Conservation (phyloP, 2,888 invertebrate genomes). For the Protonemura montana region DNA sequence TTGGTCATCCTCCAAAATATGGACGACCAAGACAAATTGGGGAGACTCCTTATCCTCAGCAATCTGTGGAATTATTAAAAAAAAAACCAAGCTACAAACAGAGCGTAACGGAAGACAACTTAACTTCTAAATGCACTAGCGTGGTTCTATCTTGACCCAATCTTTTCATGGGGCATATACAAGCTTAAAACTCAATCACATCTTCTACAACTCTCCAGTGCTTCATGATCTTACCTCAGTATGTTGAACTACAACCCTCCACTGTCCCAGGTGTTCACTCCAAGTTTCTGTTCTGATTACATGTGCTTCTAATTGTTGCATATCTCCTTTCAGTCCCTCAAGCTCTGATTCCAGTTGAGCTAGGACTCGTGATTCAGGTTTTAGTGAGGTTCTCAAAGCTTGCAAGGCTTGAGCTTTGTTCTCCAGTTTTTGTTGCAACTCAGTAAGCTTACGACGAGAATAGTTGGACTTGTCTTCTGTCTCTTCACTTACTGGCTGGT, state of each 20-base stretch:
- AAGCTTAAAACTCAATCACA: too few relatives aligned
- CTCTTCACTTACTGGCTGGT: constrained; percentile 62
- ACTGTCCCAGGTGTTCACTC: constrained; percentile 87
- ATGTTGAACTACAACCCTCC: constrained; percentile 86
- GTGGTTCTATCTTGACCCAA: too few relatives aligned
- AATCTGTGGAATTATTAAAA: constrained; percentile 48
- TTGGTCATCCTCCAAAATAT: constrained; percentile 72
- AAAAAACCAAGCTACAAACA: constrained; percentile 50
- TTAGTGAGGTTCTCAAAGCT: constrained; percentile 81
- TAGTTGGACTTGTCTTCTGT: constrained; percentile 86
- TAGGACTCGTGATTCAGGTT: constrained; percentile 83
- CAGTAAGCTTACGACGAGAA: constrained; percentile 81
- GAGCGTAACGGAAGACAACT: too few relatives aligned
- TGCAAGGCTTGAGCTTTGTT: constrained; percentile 86
- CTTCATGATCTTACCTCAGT: constrained; percentile 68
- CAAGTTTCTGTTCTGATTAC: constrained; percentile 86
- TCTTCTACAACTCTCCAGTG: too few relatives aligned
- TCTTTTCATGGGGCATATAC: too few relatives aligned
- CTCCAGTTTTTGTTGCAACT: constrained; percentile 82
- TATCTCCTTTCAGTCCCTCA: constrained; percentile 81
- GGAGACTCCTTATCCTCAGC: constrained; percentile 56
- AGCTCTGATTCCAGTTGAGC: constrained; percentile 83
- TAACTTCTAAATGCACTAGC: too few relatives aligned
- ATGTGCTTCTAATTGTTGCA: constrained; percentile 83
- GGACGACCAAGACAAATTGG: constrained; percentile 82